Percentiles rank a stretch among this genome's conserved stretches.
Evolutionary conservation across 2,113 vertebrate genomes (phyloP).

Genomic region (Ammodytes dubius): DNA sequence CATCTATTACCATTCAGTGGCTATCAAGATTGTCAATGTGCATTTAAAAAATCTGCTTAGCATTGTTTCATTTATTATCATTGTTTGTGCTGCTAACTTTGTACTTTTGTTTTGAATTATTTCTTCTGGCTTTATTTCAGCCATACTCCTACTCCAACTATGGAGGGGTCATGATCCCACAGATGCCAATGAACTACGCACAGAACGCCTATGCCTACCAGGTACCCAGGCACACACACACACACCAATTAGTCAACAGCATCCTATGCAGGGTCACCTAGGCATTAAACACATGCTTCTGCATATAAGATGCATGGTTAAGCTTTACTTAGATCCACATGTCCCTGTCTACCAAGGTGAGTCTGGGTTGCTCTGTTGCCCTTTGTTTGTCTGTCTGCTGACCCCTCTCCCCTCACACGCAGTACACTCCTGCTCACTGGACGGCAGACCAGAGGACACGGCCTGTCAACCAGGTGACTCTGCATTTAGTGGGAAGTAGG

Average conservation of each 20-base stretch:
- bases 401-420: constrained; percentile 34
- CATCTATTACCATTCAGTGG: not conserved
- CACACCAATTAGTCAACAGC: constrained; percentile 21
- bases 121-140: constrained; percentile 75
- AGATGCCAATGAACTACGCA: constrained; percentile 90
- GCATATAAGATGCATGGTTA: constrained; percentile 33
- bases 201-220: constrained; percentile 89
- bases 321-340: constrained; percentile 16
- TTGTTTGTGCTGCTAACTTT: not conserved
- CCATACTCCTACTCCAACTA: constrained; percentile 87
- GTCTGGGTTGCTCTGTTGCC: constrained; percentile 26
- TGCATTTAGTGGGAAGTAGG: constrained; percentile 16
- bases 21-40: not conserved
- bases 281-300: constrained; percentile 19
- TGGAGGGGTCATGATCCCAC: constrained; percentile 86
- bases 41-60: not conserved
- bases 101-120: not conserved
- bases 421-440: constrained; percentile 80
- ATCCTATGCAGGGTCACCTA: not conserved
- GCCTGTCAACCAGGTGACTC: constrained; percentile 80
- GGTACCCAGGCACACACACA: constrained; percentile 78
- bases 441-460: constrained; percentile 75
- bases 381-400: constrained; percentile 55
- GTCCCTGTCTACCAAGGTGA: not conserved
- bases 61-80: not conserved